Conservation (phyloP, 2,888 invertebrate genomes). For the Boloria selene region DNA sequence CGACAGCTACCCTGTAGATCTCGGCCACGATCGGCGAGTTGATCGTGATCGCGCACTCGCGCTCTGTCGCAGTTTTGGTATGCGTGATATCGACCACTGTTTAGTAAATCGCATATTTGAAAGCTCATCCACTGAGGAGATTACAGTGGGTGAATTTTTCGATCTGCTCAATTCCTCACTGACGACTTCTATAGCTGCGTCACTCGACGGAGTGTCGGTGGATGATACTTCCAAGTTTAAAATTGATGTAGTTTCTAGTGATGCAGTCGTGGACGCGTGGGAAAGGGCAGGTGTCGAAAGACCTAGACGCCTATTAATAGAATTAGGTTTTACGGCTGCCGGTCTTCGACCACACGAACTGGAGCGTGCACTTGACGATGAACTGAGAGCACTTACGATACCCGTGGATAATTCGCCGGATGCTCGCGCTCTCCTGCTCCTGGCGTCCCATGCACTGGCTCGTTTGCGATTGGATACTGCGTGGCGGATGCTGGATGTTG, state of each 20-base stretch:
- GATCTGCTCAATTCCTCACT: slow-evolving; percentile 65
- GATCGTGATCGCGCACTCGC: slow-evolving; percentile 62
- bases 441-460: slow-evolving; percentile 85
- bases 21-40: slow-evolving; percentile 65
- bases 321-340: slow-evolving; percentile 84
- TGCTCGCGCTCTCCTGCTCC: slow-evolving; percentile 67
- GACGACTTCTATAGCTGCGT: slow-evolving; percentile 58
- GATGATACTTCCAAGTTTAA: slow-evolving; percentile 34
- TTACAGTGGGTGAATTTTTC: slow-evolving; percentile 76
- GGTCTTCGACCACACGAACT: slow-evolving; percentile 84
- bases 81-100: slow-evolving; percentile 63
- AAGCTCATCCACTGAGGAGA: slow-evolving; percentile 51
- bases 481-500: slow-evolving; percentile 86
- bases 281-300: slow-evolving; percentile 86
- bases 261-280: slow-evolving; percentile 87
- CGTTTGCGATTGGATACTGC: slow-evolving; percentile 87
- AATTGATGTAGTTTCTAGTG: slow-evolving; percentile 59
- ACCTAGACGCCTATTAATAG: slow-evolving; percentile 84
- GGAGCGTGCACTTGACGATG: slow-evolving; percentile 86
- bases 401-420: slow-evolving; percentile 45
- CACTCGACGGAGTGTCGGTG: slow-evolving; percentile 40
- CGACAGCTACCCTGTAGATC: slow-evolving; percentile 44
- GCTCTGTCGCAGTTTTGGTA: slow-evolving; percentile 65
- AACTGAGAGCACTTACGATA: slow-evolving; percentile 61
- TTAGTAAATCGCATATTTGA: slow-evolving; percentile 67